Conservation (phyloP, 2,797 vertebrate genomes). For the Enteromius viviparus region DNA sequence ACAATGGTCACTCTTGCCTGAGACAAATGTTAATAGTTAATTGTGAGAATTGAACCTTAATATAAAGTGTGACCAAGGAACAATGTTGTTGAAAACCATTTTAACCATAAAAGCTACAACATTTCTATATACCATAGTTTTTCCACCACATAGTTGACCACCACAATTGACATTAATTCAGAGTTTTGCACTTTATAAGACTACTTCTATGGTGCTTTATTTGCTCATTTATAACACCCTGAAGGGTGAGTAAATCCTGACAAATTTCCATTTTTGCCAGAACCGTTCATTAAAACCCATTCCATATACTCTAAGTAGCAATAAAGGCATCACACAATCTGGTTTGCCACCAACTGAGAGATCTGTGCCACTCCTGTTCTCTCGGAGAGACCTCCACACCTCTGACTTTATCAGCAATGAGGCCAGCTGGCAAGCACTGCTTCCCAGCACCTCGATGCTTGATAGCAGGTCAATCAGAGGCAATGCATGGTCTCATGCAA, state of each 20-base stretch:
- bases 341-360: constrained; percentile 52
- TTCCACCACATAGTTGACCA: too few species aligned
- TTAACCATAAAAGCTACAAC: too few species aligned
- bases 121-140: too few species aligned
- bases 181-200: too few species aligned
- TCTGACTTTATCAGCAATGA: constrained; percentile 47
- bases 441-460: constrained; percentile 59
- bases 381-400: constrained; percentile 56
- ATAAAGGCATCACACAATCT: constrained; percentile 38
- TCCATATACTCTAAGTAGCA: constrained; percentile 25
- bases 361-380: constrained; percentile 23
- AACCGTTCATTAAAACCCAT: constrained; percentile 13
- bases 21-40: too few species aligned
- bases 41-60: too few species aligned
- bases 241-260: background rate
- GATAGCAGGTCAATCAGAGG: constrained; percentile 59
- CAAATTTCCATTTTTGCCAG: constrained; percentile 24
- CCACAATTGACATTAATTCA: too few species aligned
- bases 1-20: too few species aligned
- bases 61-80: too few species aligned
- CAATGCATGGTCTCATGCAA: constrained; percentile 35
- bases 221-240: background rate
- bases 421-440: constrained; percentile 31
- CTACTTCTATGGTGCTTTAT: background rate
- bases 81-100: too few species aligned